Percentiles rank a stretch among this genome's conserved stretches.
Conservation (phyloP, 2,113 vertebrate species). For the Chamaea fasciata region DNA sequence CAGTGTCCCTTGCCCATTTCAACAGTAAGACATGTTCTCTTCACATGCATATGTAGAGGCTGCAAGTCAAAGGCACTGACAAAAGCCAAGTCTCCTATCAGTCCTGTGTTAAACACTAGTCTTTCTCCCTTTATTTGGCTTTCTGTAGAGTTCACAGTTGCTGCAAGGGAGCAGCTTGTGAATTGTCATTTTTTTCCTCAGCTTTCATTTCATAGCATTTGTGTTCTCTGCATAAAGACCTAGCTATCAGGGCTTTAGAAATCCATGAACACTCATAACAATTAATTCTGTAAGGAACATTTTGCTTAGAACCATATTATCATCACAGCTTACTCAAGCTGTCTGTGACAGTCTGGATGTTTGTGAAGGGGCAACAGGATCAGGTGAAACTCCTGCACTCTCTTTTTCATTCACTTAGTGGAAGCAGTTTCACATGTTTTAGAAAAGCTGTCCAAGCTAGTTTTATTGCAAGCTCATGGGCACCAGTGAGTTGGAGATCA, state of each 20-base stretch:
- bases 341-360: neutral
- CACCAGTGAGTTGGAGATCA: neutral
- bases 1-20: neutral
- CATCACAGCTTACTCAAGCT: neutral
- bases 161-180: neutral
- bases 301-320: neutral
- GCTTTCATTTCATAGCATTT: neutral
- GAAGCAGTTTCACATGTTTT: neutral
- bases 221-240: neutral
- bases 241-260: neutral
- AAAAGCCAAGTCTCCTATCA: neutral
- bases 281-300: neutral
- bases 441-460: neutral
- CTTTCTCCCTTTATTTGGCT: neutral
- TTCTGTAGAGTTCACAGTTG: neutral
- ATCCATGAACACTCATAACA: neutral
- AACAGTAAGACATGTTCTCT: neutral
- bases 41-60: neutral
- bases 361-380: neutral
- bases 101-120: neutral
- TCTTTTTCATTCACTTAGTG: neutral
- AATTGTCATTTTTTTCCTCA: neutral
- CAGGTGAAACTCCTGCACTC: neutral
- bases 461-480: neutral
- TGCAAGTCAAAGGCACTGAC: neutral